Conservation (phyloP, 2,888 invertebrate genomes). For the Lasioglossum marginatum region DNA sequence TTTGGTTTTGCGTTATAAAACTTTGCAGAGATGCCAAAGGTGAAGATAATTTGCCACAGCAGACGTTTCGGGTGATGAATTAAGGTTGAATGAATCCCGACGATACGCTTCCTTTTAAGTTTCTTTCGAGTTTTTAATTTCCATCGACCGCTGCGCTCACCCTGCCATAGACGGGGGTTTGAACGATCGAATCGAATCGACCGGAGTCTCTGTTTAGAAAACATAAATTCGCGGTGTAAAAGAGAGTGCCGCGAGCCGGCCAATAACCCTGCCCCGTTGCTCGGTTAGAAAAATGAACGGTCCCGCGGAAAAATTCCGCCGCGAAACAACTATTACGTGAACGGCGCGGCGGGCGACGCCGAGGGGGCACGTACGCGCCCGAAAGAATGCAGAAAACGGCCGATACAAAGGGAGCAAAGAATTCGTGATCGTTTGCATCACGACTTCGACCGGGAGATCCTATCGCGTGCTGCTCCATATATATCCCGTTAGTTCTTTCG, state of each 20-base stretch:
- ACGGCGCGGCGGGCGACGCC: neutral
- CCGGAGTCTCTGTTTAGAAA: slow-evolving; percentile 6
- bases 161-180: neutral
- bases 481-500: slow-evolving; percentile 61
- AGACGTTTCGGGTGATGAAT: neutral
- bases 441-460: slow-evolving; percentile 73
- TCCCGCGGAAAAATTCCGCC: slow-evolving; percentile 46
- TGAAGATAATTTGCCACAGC: neutral
- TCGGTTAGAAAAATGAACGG: slow-evolving; percentile 58
- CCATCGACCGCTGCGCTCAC: neutral
- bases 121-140: neutral
- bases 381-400: slow-evolving; percentile 62
- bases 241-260: neutral
- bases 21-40: neutral
- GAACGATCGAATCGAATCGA: slow-evolving; percentile 25
- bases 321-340: slow-evolving; percentile 57
- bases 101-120: neutral
- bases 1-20: neutral
- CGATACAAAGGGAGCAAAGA: slow-evolving; percentile 71
- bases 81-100: neutral
- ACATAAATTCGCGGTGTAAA: slow-evolving; percentile 21
- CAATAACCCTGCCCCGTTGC: slow-evolving; percentile 26
- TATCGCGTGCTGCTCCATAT: slow-evolving; percentile 78
- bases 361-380: slow-evolving; percentile 34
- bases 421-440: slow-evolving; percentile 80